Evolutionary conservation across 2,797 vertebrate species (phyloP), one percentile per base, ranked within the genome.

Genomic region (Ptychobarbus kaznakovi): DNA sequence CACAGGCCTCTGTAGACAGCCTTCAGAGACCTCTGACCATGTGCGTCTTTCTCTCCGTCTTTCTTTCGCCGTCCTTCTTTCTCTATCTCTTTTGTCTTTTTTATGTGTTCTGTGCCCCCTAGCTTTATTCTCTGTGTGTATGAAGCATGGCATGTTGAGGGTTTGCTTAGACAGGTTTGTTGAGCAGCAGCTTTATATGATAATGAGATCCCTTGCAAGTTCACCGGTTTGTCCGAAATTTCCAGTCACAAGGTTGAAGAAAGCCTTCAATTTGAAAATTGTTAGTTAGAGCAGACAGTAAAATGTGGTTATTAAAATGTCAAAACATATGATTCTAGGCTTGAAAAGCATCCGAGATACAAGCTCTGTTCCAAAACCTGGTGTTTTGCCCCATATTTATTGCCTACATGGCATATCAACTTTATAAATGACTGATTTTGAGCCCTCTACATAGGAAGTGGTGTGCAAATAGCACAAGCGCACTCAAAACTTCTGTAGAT

Each of bases 1-100:
- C 86, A 85, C 77, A 87, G 88, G 87, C 83, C 73, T 79, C 86
- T 86, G 89, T 89, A 88, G 78, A 86, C 88, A 65, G 78, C 85
- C 86, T 81, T 82, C 88, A 88, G 68, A 85, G 76, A 65, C 83
- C 83, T 78, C 83, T 87, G 76, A 88, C 61, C 80, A 85, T 87
- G 82, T 81, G 70, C 75, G 63, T 87, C 83, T 88, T 66, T 85
- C 53, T 85, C 40, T 85, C 44, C 56, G 65, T 66, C 63, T 82
- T 73, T 87, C 46, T 49, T 40, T 84, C 74, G 16, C 46, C 81
- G n/a, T 80, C 75, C 84, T 70, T 65, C 61, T 83, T 81, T 86
- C 81, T 65, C 61, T 83, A 77, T 86, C 81, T 87, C 70, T 80
- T 73, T 74, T 68, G 65, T 81, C 46, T 65, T 53, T 76, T 73